A percentile compares a stretch with the other conserved stretches of the same genome.
phyloP scores from a whole-genome alignment of 2,113 vertebrate species.

The Clupea harengus region DNA sequence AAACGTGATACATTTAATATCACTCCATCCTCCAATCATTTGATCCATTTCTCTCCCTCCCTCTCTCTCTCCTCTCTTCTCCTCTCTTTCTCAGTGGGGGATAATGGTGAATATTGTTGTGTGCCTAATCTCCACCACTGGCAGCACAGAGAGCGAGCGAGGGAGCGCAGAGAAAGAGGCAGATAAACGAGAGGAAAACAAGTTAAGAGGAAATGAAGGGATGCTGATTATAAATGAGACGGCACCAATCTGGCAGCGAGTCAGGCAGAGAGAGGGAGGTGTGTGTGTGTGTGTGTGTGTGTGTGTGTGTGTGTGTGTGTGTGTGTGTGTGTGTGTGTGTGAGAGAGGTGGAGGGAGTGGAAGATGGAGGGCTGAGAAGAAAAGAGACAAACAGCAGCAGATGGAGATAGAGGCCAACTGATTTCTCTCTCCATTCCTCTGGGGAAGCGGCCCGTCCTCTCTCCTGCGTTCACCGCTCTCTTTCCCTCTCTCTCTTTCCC shows the following conservation, averaged over 20 bases:
- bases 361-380: neutral
- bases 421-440: neutral
- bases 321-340: neutral
- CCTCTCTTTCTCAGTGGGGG: neutral
- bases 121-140: neutral
- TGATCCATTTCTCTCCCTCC: neutral
- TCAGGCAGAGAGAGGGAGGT: neutral
- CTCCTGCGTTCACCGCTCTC: neutral
- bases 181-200: neutral
- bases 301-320: neutral
- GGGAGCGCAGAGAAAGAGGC: neutral
- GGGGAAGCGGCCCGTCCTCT: neutral
- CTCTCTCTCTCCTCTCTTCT: neutral
- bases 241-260: neutral
- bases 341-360: neutral
- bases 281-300: slow-evolving; percentile 8
- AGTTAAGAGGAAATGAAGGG: neutral
- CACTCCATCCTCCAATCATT: too few relatives aligned
- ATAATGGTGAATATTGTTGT: neutral
- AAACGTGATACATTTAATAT: too few relatives aligned
- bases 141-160: neutral
- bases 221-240: neutral
- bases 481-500: neutral
- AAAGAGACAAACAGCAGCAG: neutral
- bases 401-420: neutral